Base-by-base conservation (phyloP, 2,113 vertebrate genomes). In the Cranoglanis bouderius region DNA sequence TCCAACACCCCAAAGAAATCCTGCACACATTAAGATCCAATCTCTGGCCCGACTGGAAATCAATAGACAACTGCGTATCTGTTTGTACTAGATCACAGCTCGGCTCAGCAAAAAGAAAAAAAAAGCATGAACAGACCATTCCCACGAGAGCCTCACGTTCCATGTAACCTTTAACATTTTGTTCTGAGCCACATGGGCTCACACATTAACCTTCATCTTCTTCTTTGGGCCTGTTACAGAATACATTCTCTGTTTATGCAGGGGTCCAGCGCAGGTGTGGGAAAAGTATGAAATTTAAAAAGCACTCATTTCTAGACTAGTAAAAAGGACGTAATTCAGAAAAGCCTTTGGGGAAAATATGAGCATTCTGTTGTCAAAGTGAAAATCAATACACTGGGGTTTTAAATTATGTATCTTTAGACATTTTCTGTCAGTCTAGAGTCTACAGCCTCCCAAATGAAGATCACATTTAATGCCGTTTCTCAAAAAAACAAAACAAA, bases 31-130 rank as follows among this genome's bases (percentile, higher is more conserved):
- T 82, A 67, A 72, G 46, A 46, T 43, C 14, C 81, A 61, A 57
- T 85, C 75, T 86, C 75, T 88, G 61, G 70, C 78, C 85, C 87
- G 82, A 90, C 87, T 72, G 81, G 77, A 35, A 86, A 95, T 94
- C 81, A 80, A 94, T 94, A 65, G 10, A 87, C 53, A 81, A 59
- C 88, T 89, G 90, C 87, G 86, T 88, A 35, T 40, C 10, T 88
- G 91, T 93, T 91, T 92, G 86, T 91, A 90, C 92, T 91, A 70
- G 88, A 89, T 92, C 92, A 84, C 91, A 91, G 92, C 90, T 95
- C 93, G 90, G 92, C 91, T 95, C 94, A 94, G 94, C 93, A 95
- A 49, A 49, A 90, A 95, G 93, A 7, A 95, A 49, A 49, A 90
- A 95, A 93, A 7, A 10, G 55, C 86, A 75, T 72, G 89, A 87